Evolutionary conservation across 2,888 invertebrate genomes (phyloP).

Genomic region (Chesias legatella): DNA sequence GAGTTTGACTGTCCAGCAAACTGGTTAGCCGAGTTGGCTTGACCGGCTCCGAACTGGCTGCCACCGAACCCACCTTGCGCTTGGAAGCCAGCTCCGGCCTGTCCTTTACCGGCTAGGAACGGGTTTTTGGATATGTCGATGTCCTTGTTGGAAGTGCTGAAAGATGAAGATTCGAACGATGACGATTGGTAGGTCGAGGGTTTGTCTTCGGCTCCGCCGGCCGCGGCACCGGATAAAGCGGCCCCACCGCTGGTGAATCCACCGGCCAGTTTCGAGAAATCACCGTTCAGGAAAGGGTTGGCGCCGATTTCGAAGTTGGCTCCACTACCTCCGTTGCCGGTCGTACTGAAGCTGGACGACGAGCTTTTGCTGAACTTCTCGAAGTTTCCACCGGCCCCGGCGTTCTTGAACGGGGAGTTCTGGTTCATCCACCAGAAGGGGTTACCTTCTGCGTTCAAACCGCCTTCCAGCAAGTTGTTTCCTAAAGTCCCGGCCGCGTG

Average conservation of each 20-base stretch:
- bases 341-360: slow-evolving; percentile 49
- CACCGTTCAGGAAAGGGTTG: slow-evolving; percentile 60
- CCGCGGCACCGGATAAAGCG: slow-evolving; percentile 18
- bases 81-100: slow-evolving; percentile 31
- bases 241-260: slow-evolving; percentile 22
- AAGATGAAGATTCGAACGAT: slow-evolving; percentile 51
- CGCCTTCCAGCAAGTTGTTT: slow-evolving; percentile 50
- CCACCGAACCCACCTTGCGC: slow-evolving; percentile 14
- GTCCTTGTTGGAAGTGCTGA: slow-evolving; percentile 48
- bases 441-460: slow-evolving; percentile 47
- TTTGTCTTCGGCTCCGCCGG: slow-evolving; percentile 15
- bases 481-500: slow-evolving; percentile 54
- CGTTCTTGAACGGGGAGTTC: slow-evolving; percentile 79
- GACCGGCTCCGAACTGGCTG: slow-evolving; percentile 18
- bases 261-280: slow-evolving; percentile 41
- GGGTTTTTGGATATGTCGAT: slow-evolving; percentile 57
- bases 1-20: slow-evolving; percentile 7
- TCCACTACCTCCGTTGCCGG: slow-evolving; percentile 31
- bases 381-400: slow-evolving; percentile 46
- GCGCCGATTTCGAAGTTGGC: slow-evolving; percentile 38
- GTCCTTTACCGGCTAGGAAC: slow-evolving; percentile 31
- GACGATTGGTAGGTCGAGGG: slow-evolving; percentile 41
- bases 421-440: slow-evolving; percentile 83
- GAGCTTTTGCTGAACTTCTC: slow-evolving; percentile 59
- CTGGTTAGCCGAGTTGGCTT: slow-evolving; percentile 12